A percentile compares a stretch with the other conserved stretches of the same genome.
These are phyloP conservation scores for Zaprionus africanus DNA, from an alignment of 1,140 invertebrate genomes.

Conservation along the genomic window DNA sequence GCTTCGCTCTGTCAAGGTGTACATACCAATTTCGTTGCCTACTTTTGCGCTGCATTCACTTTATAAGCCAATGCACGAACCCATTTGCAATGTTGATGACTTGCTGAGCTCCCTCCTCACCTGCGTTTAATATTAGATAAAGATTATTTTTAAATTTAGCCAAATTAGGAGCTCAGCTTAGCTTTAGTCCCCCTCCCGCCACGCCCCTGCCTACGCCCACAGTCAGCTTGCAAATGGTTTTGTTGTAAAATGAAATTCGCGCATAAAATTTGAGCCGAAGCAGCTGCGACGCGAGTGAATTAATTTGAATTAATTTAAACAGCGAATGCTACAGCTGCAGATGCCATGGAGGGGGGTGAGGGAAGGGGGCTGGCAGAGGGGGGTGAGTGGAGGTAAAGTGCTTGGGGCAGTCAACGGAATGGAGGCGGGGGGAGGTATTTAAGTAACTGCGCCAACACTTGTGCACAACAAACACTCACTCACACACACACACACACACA, in stretches of 20 bases:
- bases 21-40: background rate
- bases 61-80: background rate
- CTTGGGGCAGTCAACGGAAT: background rate
- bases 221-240: conserved; percentile 56
- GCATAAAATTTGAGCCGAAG: conserved; percentile 82
- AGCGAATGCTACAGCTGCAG: conserved; percentile 43
- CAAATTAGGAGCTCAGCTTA: conserved; percentile 3
- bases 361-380: background rate
- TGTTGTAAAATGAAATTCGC: conserved; percentile 75
- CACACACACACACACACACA: conserved; percentile 24
- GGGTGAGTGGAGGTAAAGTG: conserved; percentile 17
- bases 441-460: conserved; percentile 73
- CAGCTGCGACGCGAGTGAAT: conserved; percentile 80
- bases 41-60: background rate
- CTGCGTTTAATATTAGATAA: background rate
- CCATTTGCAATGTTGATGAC: background rate
- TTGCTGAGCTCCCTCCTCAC: background rate
- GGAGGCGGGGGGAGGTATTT: conserved; percentile 38
- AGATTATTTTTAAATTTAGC: conserved; percentile 12
- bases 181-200: background rate
- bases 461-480: conserved; percentile 41
- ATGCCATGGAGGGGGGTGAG: background rate
- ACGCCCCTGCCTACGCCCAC: conserved; percentile 3
- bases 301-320: conserved; percentile 81
- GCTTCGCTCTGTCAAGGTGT: background rate